Conservation (phyloP, 2,797 vertebrate genomes). For the Pipistrellus pygmaeus region DNA sequence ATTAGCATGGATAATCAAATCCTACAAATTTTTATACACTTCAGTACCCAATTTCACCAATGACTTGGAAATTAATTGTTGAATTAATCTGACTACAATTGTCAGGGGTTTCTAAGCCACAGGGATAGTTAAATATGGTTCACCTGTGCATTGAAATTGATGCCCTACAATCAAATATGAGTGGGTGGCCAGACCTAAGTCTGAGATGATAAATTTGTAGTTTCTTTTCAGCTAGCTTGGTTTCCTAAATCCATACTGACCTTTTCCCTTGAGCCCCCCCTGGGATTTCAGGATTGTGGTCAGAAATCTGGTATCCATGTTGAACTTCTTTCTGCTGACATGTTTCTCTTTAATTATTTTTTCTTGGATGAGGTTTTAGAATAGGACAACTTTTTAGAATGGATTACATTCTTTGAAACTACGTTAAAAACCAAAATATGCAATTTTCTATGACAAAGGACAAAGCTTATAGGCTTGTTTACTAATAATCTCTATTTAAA, state of each 20-base stretch:
- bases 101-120: not conserved
- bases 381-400: not conserved
- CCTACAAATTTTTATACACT: conserved; percentile 31
- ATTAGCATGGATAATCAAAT: not conserved
- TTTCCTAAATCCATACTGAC: not conserved
- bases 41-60: conserved; percentile 51
- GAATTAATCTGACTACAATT: conserved; percentile 59
- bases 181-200: not conserved
- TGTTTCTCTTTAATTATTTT: not conserved
- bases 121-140: not conserved
- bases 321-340: not conserved
- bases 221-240: not conserved
- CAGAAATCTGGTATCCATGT: not conserved
- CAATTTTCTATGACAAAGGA: not conserved
- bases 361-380: not conserved
- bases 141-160: not conserved
- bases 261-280: not conserved
- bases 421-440: not conserved
- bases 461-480: not conserved
- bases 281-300: not conserved
- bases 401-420: not conserved
- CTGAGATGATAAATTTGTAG: not conserved
- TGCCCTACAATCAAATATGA: not conserved
- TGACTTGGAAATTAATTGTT: conserved; percentile 55
- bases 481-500: not conserved